Conservation (phyloP, 2,113 vertebrate species). For the Nerophis ophidion region DNA sequence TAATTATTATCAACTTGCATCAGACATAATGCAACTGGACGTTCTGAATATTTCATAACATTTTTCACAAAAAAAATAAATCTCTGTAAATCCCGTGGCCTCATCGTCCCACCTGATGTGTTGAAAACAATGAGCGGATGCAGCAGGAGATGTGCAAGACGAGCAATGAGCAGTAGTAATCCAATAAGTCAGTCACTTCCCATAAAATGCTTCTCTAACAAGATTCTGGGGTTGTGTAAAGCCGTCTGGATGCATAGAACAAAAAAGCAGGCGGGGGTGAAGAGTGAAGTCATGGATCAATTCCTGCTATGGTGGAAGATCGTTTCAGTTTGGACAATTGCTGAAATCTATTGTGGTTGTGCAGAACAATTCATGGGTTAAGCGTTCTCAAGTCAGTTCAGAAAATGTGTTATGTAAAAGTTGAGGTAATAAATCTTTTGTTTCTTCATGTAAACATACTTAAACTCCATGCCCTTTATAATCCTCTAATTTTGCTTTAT, state of each 20-base stretch:
- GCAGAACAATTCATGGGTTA: not conserved
- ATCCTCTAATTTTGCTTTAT: not conserved
- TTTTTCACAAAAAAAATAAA: not conserved
- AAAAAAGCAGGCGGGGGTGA: constrained; percentile 41
- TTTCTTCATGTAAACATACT: not conserved
- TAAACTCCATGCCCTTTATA: not conserved
- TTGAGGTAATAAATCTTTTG: not conserved
- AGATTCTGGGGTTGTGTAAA: constrained; percentile 62
- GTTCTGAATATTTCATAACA: not conserved
- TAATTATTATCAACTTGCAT: constrained; percentile 2
- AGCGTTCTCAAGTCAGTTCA: too few relatives aligned
- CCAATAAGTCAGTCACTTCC: constrained; percentile 60
- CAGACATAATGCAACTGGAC: not conserved
- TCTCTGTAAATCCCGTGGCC: not conserved
- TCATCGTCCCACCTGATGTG: constrained; percentile 17
- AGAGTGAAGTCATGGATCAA: constrained; percentile 36
- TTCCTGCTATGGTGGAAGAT: constrained; percentile 9
- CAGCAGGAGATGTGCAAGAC: constrained; percentile 14
- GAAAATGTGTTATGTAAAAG: too few relatives aligned
- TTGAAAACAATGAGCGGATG: constrained; percentile 12
- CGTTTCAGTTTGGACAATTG: constrained; percentile 2
- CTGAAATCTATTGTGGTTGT: not conserved
- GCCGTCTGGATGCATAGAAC: constrained; percentile 47
- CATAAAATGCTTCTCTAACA: constrained; percentile 64
- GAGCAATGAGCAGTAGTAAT: constrained; percentile 57